Conservation (phyloP, 2,888 invertebrate genomes). For the Conchocele bisecta region DNA sequence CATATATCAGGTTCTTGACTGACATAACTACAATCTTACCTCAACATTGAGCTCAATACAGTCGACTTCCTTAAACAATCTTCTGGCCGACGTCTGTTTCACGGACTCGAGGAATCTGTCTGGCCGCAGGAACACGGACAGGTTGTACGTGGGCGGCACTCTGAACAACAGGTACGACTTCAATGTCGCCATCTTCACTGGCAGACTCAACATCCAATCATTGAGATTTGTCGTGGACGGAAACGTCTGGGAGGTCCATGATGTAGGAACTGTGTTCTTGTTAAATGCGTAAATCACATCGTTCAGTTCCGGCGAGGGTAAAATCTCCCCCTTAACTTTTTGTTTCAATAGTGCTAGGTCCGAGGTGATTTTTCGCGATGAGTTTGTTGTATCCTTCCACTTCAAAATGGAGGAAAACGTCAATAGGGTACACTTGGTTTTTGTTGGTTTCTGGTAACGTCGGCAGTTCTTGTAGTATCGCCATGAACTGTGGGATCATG, state of each 20-base stretch:
- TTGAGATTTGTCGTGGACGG: slow-evolving; percentile 64
- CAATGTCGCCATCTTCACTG: slow-evolving; percentile 56
- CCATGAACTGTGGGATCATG: slow-evolving; percentile 61
- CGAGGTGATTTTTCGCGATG: slow-evolving; percentile 58
- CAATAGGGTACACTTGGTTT: slow-evolving; percentile 76
- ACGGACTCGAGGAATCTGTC: slow-evolving; percentile 76
- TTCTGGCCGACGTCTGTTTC: slow-evolving; percentile 73
- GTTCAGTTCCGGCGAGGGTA: slow-evolving; percentile 60
- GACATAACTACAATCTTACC: too few relatives aligned
- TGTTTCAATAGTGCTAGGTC: slow-evolving; percentile 66
- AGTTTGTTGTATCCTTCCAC: slow-evolving; percentile 66
- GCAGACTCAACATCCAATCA: slow-evolving; percentile 70
- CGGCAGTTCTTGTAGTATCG: slow-evolving; percentile 65
- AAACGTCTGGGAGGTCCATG: slow-evolving; percentile 73
- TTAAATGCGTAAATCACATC: slow-evolving; percentile 68
- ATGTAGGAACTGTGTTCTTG: slow-evolving; percentile 67
- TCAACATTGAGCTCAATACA: slow-evolving; percentile 70
- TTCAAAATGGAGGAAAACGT: slow-evolving; percentile 75
- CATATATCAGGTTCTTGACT: too few relatives aligned
- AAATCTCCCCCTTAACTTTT: slow-evolving; percentile 64
- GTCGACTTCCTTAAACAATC: slow-evolving; percentile 75
- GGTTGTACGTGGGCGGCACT: slow-evolving; percentile 61
- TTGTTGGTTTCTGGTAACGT: slow-evolving; percentile 67
- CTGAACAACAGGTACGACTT: slow-evolving; percentile 60
- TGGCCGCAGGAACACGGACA: slow-evolving; percentile 75